Evolutionary conservation across 2,888 invertebrate species (phyloP).

Genomic region (Bellardia bayeri): DNA sequence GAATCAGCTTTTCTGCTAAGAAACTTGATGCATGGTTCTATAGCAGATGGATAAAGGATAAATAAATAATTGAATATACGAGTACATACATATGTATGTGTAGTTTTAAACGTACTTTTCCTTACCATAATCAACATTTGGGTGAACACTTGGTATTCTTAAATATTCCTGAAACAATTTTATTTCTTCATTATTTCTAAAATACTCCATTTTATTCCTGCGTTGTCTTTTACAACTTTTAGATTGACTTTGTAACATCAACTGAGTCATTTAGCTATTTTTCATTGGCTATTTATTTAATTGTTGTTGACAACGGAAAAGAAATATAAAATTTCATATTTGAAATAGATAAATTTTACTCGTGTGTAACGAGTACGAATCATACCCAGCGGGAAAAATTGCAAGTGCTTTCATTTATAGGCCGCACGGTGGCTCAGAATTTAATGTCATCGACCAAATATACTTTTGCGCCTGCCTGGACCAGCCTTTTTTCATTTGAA

Average conservation of each 20-base stretch:
- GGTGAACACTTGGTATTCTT: slow-evolving; percentile 94
- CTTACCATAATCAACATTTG: slow-evolving; percentile 93
- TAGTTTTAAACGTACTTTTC: slow-evolving; percentile 7
- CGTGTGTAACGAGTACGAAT: no score
- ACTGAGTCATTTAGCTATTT: neutral
- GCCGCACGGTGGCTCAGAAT: no score
- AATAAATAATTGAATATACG: no score
- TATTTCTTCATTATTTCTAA: slow-evolving; percentile 87
- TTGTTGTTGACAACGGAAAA: no score
- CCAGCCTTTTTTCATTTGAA: no score
- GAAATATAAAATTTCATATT: no score
- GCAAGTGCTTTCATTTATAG: no score
- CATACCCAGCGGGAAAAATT: no score
- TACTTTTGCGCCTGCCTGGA: no score
- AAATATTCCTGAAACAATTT: slow-evolving; percentile 93
- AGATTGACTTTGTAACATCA: neutral
- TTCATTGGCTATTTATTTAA: slow-evolving; percentile 21
- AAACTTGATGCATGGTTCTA: slow-evolving; percentile 67
- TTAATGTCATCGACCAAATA: no score
- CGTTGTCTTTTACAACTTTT: no score
- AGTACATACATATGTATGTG: neutral
- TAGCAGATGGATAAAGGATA: neutral
- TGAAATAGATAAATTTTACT: no score
- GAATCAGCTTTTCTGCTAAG: slow-evolving; percentile 48
- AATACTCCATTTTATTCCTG: slow-evolving; percentile 75